These are phyloP conservation scores for Chouioia cunea DNA, from an alignment of 2,888 invertebrate species.

Conservation along the genomic window DNA sequence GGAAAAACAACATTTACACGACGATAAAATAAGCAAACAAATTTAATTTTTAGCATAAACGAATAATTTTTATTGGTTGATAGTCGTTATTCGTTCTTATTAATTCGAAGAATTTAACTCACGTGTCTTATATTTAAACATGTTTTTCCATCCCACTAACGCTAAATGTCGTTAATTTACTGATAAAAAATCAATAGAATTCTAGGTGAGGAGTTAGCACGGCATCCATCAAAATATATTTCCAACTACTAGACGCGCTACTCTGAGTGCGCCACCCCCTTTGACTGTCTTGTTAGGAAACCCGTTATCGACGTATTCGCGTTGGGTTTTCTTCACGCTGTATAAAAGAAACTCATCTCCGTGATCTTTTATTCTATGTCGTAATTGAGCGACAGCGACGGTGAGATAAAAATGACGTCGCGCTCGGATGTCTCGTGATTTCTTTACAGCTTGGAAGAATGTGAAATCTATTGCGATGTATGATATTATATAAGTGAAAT, in stretches of 20 bases:
- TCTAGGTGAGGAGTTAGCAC: not conserved
- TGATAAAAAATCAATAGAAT: too few relatives aligned
- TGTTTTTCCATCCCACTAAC: too few relatives aligned
- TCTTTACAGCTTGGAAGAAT: constrained; percentile 2
- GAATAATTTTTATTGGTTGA: too few relatives aligned
- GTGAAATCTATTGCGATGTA: not conserved
- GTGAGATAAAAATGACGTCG: not conserved
- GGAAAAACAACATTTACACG: too few relatives aligned
- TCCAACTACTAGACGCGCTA: constrained; percentile 9
- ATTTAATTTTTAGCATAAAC: too few relatives aligned
- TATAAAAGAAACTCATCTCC: not conserved
- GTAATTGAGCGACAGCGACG: constrained; percentile 34
- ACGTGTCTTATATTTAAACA: too few relatives aligned
- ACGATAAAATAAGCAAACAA: too few relatives aligned
- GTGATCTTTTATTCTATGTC: not conserved
- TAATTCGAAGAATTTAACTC: too few relatives aligned
- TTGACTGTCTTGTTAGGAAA: constrained; percentile 3
- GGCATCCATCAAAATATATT: not conserved
- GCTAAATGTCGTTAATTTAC: too few relatives aligned
- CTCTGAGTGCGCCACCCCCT: not conserved
- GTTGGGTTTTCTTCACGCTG: too few relatives aligned
- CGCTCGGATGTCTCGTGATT: constrained; percentile 5
- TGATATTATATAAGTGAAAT: constrained; percentile 27
- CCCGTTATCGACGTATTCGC: not conserved
- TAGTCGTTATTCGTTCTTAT: too few relatives aligned